Evolutionary conservation across 2,113 vertebrate species (phyloP).

Genomic region (Zapornia atra): DNA sequence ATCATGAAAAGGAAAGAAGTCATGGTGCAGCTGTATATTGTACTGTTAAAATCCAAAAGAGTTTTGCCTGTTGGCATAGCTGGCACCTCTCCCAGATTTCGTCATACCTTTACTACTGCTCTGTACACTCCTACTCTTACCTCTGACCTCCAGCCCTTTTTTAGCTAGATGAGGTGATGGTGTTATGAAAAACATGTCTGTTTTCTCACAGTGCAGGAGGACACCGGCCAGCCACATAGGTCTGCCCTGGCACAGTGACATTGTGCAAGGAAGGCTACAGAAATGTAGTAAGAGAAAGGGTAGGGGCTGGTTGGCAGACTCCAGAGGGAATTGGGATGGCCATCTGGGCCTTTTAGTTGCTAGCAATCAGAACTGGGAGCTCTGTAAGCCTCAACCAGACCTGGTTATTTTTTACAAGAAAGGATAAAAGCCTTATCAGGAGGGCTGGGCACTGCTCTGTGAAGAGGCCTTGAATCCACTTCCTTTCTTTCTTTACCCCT

Average conservation of each 20-base stretch:
- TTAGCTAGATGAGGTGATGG: background rate
- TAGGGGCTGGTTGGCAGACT: background rate
- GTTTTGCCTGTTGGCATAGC: background rate
- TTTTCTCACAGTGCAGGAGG: background rate
- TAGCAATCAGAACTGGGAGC: background rate
- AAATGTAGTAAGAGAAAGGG: background rate
- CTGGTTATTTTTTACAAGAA: background rate
- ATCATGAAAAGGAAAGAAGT: background rate
- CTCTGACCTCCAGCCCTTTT: background rate
- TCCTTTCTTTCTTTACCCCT: constrained; percentile 19
- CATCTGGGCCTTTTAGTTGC: background rate
- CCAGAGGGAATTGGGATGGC: background rate
- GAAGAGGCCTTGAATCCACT: constrained; percentile 25
- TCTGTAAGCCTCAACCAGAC: background rate
- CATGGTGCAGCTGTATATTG: rapidly evolving
- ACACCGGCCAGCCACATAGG: background rate
- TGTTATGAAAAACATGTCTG: background rate
- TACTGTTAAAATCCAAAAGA: background rate
- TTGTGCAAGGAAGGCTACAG: background rate
- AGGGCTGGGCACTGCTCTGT: background rate
- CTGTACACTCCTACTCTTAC: background rate
- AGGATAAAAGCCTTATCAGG: background rate
- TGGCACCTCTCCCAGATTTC: background rate
- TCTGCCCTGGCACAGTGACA: background rate
- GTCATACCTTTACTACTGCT: background rate